These are phyloP conservation scores for Diorhabda elongata DNA, from an alignment of 1,140 invertebrate genomes.

Conservation along the genomic window DNA sequence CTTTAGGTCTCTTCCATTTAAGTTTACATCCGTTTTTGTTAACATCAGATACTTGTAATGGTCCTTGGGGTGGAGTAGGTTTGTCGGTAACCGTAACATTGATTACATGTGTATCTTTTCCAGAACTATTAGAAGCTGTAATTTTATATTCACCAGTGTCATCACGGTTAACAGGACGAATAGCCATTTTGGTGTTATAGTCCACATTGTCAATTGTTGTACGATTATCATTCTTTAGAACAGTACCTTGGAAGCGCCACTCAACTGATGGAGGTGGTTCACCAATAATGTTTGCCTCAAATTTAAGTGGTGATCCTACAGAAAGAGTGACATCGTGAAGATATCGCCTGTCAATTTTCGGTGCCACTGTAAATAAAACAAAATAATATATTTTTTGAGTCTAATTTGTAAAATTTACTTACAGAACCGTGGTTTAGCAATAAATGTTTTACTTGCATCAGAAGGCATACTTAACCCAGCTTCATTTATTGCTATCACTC, in stretches of 20 bases:
- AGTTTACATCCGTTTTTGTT: constrained; percentile 91
- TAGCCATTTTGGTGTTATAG: constrained; percentile 83
- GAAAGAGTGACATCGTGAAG: constrained; percentile 83
- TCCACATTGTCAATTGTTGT: constrained; percentile 79
- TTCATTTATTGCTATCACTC: constrained; percentile 94
- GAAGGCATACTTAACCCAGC: constrained; percentile 87
- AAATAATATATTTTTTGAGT: background rate
- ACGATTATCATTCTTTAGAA: constrained; percentile 52
- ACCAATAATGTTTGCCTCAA: constrained; percentile 86
- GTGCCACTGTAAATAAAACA: constrained; percentile 65
- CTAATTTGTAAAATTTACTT: constrained; percentile 44
- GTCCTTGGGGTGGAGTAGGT: constrained; percentile 81
- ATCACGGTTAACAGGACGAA: constrained; percentile 71
- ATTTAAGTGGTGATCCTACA: constrained; percentile 87
- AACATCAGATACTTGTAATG: constrained; percentile 82
- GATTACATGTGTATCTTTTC: constrained; percentile 83
- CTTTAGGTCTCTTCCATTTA: constrained; percentile 86
- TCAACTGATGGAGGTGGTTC: constrained; percentile 87
- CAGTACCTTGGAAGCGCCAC: constrained; percentile 72
- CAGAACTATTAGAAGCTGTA: constrained; percentile 77
- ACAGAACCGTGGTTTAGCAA: constrained; percentile 85
- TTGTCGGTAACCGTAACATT: constrained; percentile 91
- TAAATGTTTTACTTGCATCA: constrained; percentile 81
- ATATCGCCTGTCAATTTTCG: constrained; percentile 91
- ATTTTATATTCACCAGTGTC: constrained; percentile 89